A percentile compares a stretch with the other conserved stretches of the same genome.
phyloP scores from a whole-genome alignment of 2,797 vertebrate genomes.

The Galago senegalensis region DNA sequence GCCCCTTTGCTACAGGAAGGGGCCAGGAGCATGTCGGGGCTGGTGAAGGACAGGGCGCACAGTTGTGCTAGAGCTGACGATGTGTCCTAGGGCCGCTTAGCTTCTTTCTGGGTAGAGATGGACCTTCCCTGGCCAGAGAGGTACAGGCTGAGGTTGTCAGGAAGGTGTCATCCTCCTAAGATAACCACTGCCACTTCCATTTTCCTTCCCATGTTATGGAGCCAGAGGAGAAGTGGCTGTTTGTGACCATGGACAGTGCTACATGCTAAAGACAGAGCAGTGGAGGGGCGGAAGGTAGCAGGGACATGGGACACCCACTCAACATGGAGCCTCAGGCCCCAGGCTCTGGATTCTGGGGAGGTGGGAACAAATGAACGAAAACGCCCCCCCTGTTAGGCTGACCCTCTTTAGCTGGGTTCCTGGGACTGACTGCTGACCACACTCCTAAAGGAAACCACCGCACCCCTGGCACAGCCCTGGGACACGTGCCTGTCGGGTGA shows the following conservation, averaged over 20 bases:
- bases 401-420: not conserved
- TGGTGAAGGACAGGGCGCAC: not conserved
- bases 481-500: accelerated
- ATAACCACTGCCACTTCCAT: not conserved
- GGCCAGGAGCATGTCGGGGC: too few species aligned
- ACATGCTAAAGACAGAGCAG: not conserved
- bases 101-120: not conserved
- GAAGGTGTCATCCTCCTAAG: not conserved
- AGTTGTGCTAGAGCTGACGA: not conserved
- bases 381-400: accelerated
- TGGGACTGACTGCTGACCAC: not conserved
- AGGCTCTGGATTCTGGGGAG: not conserved
- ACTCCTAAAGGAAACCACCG: not conserved
- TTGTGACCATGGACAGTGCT: not conserved
- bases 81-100: not conserved
- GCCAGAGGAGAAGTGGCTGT: not conserved
- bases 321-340: not conserved
- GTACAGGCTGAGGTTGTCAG: too few species aligned
- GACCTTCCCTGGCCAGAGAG: not conserved
- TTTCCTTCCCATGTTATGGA: not conserved
- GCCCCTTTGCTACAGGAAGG: too few species aligned
- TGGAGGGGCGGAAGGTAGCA: not conserved
- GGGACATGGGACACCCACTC: not conserved
- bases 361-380: not conserved
- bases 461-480: accelerated